Evolutionary conservation across 2,797 vertebrate species (phyloP), one percentile per base, ranked within the genome.

Genomic region (Amblyraja radiata): DNA sequence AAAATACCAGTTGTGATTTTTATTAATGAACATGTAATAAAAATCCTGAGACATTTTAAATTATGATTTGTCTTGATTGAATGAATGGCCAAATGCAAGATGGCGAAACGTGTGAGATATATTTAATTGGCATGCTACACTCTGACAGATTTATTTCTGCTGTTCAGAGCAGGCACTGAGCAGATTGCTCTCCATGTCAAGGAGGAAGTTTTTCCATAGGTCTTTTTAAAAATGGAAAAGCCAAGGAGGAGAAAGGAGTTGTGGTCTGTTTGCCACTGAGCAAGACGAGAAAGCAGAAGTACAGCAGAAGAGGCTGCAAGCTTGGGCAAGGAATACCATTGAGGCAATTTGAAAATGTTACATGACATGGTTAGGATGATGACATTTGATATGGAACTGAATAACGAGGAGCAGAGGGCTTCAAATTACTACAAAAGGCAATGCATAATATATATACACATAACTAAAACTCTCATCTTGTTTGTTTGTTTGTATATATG

Each of bases 21-120:
- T 80, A 83, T 86, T 86, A 86, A 86, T 63, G 14, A 36, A 68
- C 6, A 65, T 88, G 63, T 36, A 68, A 88, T 68, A 88, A 88
- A 88, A 88, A 18, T 32, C 83, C 28, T 86, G 83, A 83, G 80
- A 68, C 63, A 88, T 68, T 68, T 68, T 65, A 68, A 25, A 88
- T 14, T 16, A 36, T 7, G 36, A 84, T 36, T 88, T 88, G 61
- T 88, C 63, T 88, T 88, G 63, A 36, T 32, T 88, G 61, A 88
- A 11, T 74, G 71, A 74, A 28, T 23, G n/a, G 11, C 0, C n/a
- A 32, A 13, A 58, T 65, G 58, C 6, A 88, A 88, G 61, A 9
- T 32, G 8, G n/a, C 11, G 61, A 88, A 88, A 36, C n/a, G 0
- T 88, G 18, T 16, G n/a, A n/a, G 32, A 65, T n/a, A 18, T 58